Evolutionary conservation across 2,113 vertebrate species (phyloP).

Genomic region (Urocynchramus pylzowi): DNA sequence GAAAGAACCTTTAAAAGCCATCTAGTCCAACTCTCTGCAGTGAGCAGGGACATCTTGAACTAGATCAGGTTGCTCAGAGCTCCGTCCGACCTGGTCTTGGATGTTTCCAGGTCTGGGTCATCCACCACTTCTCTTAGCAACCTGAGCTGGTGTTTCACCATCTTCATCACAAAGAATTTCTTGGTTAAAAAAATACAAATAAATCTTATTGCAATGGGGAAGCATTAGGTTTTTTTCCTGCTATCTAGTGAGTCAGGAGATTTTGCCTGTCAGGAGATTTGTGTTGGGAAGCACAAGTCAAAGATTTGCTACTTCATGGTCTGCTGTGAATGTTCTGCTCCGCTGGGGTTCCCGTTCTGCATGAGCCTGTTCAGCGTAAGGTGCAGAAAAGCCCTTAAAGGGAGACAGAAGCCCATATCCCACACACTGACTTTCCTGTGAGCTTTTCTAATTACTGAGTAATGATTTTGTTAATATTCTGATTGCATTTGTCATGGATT

Average conservation of each 20-base stretch:
- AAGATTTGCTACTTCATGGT: fast-evolving
- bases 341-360: neutral
- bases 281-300: neutral
- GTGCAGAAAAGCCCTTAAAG: neutral
- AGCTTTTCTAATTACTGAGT: neutral
- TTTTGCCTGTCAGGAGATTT: neutral
- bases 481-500: neutral
- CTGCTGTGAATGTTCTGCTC: neutral
- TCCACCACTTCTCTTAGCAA: neutral
- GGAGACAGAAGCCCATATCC: neutral
- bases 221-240: neutral
- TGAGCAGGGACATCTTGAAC: neutral
- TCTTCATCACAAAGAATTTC: fast-evolving
- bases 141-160: neutral
- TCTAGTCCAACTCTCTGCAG: neutral
- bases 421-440: neutral
- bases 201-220: neutral
- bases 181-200: neutral
- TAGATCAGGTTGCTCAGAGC: neutral
- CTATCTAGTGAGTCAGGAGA: neutral
- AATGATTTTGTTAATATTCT: neutral
- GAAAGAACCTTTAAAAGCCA: neutral
- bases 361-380: neutral
- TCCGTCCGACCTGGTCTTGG: fast-evolving
- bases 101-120: neutral